These are phyloP conservation scores for Coturnix japonica DNA, from an alignment of 2,113 vertebrate genomes.

Conservation along the genomic window DNA sequence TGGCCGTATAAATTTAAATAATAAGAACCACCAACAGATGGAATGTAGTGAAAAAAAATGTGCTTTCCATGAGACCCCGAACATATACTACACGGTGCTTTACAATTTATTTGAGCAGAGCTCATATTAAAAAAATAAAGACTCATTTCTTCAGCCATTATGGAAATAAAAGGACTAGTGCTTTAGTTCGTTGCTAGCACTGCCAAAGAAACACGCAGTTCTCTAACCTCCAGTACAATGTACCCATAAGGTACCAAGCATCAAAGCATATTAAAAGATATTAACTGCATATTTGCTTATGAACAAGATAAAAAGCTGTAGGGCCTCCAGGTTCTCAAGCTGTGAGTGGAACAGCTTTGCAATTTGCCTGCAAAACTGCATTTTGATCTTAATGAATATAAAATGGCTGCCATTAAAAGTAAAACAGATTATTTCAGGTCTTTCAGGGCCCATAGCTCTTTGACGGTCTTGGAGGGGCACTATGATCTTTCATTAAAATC, in stretches of 20 bases:
- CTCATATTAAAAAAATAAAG: conserved; percentile 73
- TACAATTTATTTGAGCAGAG: conserved; percentile 79
- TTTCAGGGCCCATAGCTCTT: conserved; percentile 94
- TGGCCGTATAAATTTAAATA: conserved; percentile 82
- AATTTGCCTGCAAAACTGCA: conserved; percentile 98
- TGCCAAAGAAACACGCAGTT: conserved; percentile 82
- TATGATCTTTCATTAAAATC: conserved; percentile 99
- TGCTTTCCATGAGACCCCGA: conserved; percentile 70
- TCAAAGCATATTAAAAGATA: conserved; percentile 96
- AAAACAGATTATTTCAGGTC: conserved; percentile 97
- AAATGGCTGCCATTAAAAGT: conserved; percentile 99
- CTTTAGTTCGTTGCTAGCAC: conserved; percentile 82
- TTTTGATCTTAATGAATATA: conserved; percentile 99
- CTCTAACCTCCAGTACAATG: conserved; percentile 84
- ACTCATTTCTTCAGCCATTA: conserved; percentile 81
- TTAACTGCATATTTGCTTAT: conserved; percentile 95
- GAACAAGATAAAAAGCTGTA: conserved; percentile 92
- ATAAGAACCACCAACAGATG: conserved; percentile 80
- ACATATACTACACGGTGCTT: conserved; percentile 73
- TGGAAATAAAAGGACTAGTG: conserved; percentile 80
- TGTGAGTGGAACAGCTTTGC: conserved; percentile 99
- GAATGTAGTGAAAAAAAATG: conserved; percentile 74
- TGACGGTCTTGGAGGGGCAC: conserved; percentile 92
- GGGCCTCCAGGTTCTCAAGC: conserved; percentile 95
- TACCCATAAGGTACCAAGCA: conserved; percentile 87